Conservation (phyloP, 2,113 vertebrate genomes). For the Reinhardtius hippoglossoides region DNA sequence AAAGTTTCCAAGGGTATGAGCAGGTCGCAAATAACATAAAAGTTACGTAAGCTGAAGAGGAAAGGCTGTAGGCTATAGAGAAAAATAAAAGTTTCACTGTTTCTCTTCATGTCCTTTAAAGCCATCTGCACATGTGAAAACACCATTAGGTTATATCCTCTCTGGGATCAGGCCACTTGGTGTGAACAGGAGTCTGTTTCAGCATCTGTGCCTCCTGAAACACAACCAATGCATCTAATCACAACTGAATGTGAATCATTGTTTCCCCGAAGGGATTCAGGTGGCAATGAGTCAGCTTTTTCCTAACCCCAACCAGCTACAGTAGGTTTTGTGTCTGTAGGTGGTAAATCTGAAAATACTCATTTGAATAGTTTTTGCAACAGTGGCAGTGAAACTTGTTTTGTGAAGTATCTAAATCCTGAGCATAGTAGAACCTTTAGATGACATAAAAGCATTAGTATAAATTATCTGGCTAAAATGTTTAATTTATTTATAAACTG, state of each 20-base stretch:
- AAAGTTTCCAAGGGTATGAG: conserved; percentile 38
- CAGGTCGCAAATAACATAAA: conserved; percentile 35
- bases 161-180: not conserved
- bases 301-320: not conserved
- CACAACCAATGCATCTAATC: conserved; percentile 12
- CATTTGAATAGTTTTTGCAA: not conserved
- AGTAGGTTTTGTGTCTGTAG: not conserved
- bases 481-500: too few relatives aligned
- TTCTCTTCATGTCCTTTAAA: conserved; percentile 32
- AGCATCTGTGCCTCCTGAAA: not conserved
- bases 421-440: not conserved
- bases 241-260: not conserved
- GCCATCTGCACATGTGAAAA: conserved; percentile 40
- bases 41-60: conserved; percentile 46
- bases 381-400: not conserved
- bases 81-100: conserved; percentile 26
- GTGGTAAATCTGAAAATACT: not conserved
- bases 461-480: not conserved
- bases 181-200: not conserved
- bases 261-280: not conserved
- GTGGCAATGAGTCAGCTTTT: not conserved
- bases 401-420: not conserved
- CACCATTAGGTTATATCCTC: conserved; percentile 17
- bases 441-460: too few relatives aligned
- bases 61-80: conserved; percentile 34